Evolutionary conservation across 2,888 invertebrate genomes (phyloP).

Genomic region (Drosophila imparisetae): DNA sequence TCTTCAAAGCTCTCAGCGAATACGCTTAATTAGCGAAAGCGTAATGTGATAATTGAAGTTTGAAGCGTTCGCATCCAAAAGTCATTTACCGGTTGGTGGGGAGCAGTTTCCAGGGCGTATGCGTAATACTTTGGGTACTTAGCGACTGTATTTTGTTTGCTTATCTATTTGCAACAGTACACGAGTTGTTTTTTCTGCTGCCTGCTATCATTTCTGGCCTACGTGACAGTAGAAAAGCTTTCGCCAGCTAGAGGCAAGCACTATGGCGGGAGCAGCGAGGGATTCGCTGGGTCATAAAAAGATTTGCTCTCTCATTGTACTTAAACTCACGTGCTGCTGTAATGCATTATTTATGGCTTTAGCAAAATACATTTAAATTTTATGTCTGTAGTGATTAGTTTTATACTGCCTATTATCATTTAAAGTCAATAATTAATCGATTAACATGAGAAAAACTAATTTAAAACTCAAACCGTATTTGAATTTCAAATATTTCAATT

Average conservation of each 20-base stretch:
- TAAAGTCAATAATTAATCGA: neutral
- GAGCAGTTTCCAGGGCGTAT: conserved; percentile 41
- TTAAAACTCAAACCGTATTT: neutral
- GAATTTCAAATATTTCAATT: neutral
- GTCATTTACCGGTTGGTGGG: conserved; percentile 28
- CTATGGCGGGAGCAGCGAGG: neutral
- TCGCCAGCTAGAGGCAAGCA: neutral
- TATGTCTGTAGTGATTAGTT: neutral
- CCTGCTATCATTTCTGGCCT: conserved; percentile 48
- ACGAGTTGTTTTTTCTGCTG: conserved; percentile 47
- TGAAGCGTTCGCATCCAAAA: conserved; percentile 34
- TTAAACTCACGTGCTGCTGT: conserved; percentile 7
- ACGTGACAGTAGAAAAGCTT: conserved; percentile 61
- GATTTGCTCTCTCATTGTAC: neutral
- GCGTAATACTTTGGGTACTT: conserved; percentile 56
- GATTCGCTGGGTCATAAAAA: neutral
- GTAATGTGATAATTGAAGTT: conserved; percentile 76
- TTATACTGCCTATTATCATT: neutral
- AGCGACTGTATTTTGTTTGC: conserved; percentile 57
- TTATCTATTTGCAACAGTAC: conserved; percentile 63
- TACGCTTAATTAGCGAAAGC: conserved; percentile 63
- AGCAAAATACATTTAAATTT: conserved; percentile 11
- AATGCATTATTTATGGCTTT: conserved; percentile 19
- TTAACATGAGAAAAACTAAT: neutral
- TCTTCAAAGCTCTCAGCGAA: conserved; percentile 10